These are phyloP conservation scores for Kryptolebias ocellatus DNA, from an alignment of 2,797 vertebrate genomes.

Conservation along the genomic window DNA sequence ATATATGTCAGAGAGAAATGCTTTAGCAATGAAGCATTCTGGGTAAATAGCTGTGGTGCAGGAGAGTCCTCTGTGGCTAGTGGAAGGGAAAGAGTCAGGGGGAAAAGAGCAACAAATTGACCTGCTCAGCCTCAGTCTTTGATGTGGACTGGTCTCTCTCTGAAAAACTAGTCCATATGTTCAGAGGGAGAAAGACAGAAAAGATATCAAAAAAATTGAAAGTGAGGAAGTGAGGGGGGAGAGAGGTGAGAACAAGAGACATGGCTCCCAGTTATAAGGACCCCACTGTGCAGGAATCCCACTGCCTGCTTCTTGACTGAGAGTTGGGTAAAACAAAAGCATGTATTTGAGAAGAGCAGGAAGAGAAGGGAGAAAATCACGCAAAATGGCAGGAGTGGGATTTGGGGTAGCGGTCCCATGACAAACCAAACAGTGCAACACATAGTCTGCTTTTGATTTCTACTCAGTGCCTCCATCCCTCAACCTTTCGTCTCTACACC, in stretches of 20 bases:
- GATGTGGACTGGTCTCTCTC: conserved; percentile 68
- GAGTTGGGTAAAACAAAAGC: conserved; percentile 73
- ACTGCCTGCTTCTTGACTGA: conserved; percentile 64
- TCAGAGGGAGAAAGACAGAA: conserved; percentile 56
- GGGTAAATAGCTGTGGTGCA: conserved; percentile 61
- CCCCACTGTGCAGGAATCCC: conserved; percentile 79
- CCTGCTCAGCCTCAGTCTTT: conserved; percentile 70
- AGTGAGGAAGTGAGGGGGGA: conserved; percentile 67
- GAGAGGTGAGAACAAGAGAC: conserved; percentile 77
- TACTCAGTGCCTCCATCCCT: conserved; percentile 73
- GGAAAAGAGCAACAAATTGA: conserved; percentile 78
- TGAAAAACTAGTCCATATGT: conserved; percentile 71
- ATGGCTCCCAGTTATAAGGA: conserved; percentile 78
- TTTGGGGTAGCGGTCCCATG: conserved; percentile 86
- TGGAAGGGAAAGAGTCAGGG: conserved; percentile 51
- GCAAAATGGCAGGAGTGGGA: conserved; percentile 83
- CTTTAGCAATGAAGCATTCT: conserved; percentile 50
- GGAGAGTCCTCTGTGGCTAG: conserved; percentile 60
- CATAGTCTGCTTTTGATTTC: conserved; percentile 89
- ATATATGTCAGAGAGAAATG: conserved; percentile 45
- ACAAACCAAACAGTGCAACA: conserved; percentile 88
- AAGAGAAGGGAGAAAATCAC: conserved; percentile 65
- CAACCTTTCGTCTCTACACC: conserved; percentile 52
- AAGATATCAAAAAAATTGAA: conserved; percentile 69
- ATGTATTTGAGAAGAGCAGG: conserved; percentile 57